phyloP scores from a whole-genome alignment of 1,140 invertebrate species.

The Rhizoglyphus robini region DNA sequence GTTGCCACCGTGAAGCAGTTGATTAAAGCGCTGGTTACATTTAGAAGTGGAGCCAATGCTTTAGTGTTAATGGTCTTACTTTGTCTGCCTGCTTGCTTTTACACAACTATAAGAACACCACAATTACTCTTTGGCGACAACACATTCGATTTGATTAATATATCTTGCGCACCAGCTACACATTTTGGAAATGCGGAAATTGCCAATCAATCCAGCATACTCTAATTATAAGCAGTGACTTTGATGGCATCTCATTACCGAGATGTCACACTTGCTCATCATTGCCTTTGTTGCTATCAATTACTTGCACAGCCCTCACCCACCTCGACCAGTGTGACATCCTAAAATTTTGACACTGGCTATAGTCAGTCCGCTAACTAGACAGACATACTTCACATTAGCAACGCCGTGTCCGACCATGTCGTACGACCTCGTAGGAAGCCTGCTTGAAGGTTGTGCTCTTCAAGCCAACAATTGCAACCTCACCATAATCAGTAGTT shows the following conservation, averaged over 20 bases:
- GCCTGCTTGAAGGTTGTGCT: not conserved
- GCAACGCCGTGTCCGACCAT: not conserved
- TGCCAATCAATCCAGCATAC: too few species aligned
- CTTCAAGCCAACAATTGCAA: not conserved
- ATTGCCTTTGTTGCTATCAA: not conserved
- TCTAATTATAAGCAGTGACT: not conserved
- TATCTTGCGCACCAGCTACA: too few species aligned
- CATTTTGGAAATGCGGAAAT: too few species aligned
- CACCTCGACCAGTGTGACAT: not conserved
- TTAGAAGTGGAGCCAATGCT: too few species aligned
- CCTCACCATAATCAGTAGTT: not conserved
- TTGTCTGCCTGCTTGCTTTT: too few species aligned
- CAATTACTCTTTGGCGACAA: too few species aligned
- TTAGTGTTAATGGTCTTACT: too few species aligned
- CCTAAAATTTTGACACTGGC: not conserved
- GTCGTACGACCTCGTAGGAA: not conserved
- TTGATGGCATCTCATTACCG: not conserved
- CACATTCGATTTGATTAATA: slow-evolving; percentile 2
- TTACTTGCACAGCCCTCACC: not conserved
- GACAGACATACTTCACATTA: not conserved
- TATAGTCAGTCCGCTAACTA: slow-evolving; percentile 4
- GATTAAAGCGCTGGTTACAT: too few species aligned
- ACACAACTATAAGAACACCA: too few species aligned
- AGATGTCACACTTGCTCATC: not conserved
- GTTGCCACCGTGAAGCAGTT: too few species aligned